Base-by-base conservation (phyloP, 2,113 vertebrate species). In the Plecotus auritus region DNA sequence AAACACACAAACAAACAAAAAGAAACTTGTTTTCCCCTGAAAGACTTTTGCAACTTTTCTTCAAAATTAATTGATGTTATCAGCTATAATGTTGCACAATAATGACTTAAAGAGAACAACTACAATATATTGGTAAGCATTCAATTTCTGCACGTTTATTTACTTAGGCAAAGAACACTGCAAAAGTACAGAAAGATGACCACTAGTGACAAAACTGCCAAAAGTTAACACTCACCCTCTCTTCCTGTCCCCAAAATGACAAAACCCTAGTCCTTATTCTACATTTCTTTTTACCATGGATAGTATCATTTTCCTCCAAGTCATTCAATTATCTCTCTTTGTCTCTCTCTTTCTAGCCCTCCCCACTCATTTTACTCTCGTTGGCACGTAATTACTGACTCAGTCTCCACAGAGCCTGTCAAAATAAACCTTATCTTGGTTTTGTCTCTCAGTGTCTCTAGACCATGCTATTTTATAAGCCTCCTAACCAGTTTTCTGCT, bases 11-110 rank as follows among this genome's bases (percentile, higher is more conserved):
- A 59, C 37, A 40, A 40, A 40, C 4, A 40, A 40, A 40, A 40
- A 40, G 4, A 77, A 70, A 32, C 7, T 87, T 86, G 32, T 88
- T 51, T 89, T 82, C 14, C 2, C 10, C 30, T 67, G 30, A 69
- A 96, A 93, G 61, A 74, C 14, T n/a, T 69, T 77, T 72, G 10
- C 54, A 77, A 51, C 5, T 91, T 82, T 92, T 85, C 17, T 32
- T 49, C 47, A 85, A 78, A 45, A 89, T 88, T 82, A 93, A 35
- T n/a, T 93, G 45, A 89, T 74, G 76, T 17, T 40, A 77, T 94
- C 61, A 83, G 13, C 67, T 73, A 12, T 61, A 66, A 47, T 69
- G 9, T 40, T 80, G 10, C 18, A 84, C 4, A 85, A 69, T 66
- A 92, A 64, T 47, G 59, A 88, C 26, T 59, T 35, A 42, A 12